These are phyloP conservation scores for Hirundo rustica DNA, from an alignment of 2,797 vertebrate genomes.

Conservation along the genomic window DNA sequence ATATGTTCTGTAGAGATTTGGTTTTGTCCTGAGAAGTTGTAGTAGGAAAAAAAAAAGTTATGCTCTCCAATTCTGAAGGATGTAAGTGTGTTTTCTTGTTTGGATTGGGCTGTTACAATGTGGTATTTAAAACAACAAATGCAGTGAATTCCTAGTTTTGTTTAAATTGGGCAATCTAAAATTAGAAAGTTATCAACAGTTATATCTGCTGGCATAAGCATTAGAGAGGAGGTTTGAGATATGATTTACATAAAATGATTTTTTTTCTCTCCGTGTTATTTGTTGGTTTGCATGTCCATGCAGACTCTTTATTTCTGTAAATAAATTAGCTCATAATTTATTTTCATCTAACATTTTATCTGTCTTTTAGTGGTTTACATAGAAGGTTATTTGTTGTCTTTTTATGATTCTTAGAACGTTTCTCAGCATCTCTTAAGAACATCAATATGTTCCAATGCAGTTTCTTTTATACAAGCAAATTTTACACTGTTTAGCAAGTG, in stretches of 20 bases:
- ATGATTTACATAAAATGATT: neutral
- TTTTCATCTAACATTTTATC: neutral
- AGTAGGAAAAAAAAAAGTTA: neutral
- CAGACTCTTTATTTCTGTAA: slow-evolving; percentile 8
- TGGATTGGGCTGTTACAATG: neutral
- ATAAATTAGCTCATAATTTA: neutral
- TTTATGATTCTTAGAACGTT: neutral
- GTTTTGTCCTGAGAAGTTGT: neutral
- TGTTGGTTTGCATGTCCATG: neutral
- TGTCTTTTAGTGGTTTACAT: neutral
- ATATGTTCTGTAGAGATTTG: rapidly evolving
- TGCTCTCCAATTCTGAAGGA: neutral
- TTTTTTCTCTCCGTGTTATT: neutral
- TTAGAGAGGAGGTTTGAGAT: neutral
- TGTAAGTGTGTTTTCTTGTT: neutral
- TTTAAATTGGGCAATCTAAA: slow-evolving; percentile 40
- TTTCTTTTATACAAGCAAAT: neutral
- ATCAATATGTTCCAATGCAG: neutral
- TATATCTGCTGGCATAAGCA: neutral
- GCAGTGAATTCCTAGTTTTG: neutral
- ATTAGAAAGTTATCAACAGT: slow-evolving; percentile 8
- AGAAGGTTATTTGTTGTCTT: neutral
- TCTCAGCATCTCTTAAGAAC: neutral
- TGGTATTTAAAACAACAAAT: neutral
- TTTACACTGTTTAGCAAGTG: neutral